Base-by-base conservation (phyloP, 2,888 invertebrate genomes). In the Tetrapedia diversipes region DNA sequence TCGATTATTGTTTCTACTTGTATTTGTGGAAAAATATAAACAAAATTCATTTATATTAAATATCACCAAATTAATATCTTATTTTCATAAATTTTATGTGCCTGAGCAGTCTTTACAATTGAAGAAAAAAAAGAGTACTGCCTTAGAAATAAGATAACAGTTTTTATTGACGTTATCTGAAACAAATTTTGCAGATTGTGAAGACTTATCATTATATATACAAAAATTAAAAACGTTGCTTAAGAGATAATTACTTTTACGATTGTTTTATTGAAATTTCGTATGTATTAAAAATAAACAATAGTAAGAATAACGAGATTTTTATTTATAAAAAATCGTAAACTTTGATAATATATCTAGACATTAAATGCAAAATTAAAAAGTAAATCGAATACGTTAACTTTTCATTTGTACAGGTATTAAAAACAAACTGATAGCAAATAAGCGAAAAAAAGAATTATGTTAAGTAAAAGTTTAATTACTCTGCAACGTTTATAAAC, bases 401-500 rank as follows among this genome's bases (percentile, higher is more conserved):
- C 43, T 66, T 67, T 73, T 22, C 56, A 27, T 75, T 71, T 14
- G 34, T 60, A 51, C 45, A 64, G 53, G 37, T 77, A 66, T 80
- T 32, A 54, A 4, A 47, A 10, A 54, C 60, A 43, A 66, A 53
- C 53, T 24, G 39, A 65, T 41, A 54, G 49, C 54, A 49, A 65
- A 59, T 49, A 41, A 43, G 53, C 57, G 39, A 71, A 67, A 67
- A 64, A 57, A 53, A 51, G 14, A 75, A 77, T 70, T 61, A 70
- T 63, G 64, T 73, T 69, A 7, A 79, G 63, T 51, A 70, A 45
- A 77, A 63, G 73, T 32, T 61, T 66, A 81, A 79, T 43, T 80
- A 83, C 81, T 47, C 83, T 84, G 87, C 78, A 82, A 82, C 85
- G 86, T 88, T 88, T 87, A 85, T 86, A 87, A 84, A 86, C 80